Evolutionary conservation across 2,113 vertebrate species (phyloP).

Genomic region (Gymnogyps californianus): DNA sequence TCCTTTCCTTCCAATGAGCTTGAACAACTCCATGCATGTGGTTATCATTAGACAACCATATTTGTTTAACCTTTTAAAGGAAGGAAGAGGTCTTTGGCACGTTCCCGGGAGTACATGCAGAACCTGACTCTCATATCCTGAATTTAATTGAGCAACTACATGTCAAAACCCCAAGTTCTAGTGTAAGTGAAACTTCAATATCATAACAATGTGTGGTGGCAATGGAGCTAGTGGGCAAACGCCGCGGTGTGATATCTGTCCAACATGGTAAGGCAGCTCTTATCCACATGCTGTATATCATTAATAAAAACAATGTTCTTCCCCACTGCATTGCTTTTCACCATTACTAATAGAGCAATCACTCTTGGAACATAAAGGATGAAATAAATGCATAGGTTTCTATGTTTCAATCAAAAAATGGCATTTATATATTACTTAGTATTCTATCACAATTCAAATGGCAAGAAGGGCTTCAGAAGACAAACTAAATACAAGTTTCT

Average conservation of each 20-base stretch:
- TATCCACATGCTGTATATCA: not conserved
- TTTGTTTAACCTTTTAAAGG: conserved; percentile 55
- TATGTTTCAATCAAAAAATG: not conserved
- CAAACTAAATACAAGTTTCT: not conserved
- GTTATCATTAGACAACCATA: not conserved
- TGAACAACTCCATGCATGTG: not conserved
- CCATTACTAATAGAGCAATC: not conserved
- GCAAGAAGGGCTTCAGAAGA: not conserved
- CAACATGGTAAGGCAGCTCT: not conserved
- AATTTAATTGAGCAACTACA: conserved; percentile 3
- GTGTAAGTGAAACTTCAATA: not conserved
- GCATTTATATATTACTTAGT: not conserved
- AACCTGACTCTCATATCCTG: conserved; percentile 41
- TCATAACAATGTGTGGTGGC: not conserved
- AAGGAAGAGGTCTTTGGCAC: conserved; percentile 56
- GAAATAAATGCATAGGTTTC: not conserved
- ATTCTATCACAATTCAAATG: not conserved
- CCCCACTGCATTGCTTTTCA: not conserved
- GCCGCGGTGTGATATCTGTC: not conserved
- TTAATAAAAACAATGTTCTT: not conserved
- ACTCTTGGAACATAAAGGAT: not conserved
- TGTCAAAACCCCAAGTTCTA: not conserved
- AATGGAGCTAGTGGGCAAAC: not conserved
- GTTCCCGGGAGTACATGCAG: not conserved
- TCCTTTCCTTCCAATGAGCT: not conserved